Percentiles rank a stretch among this genome's conserved stretches.
Evolutionary conservation across 2,113 vertebrate genomes (phyloP).

Genomic region (Etheostoma cragini): DNA sequence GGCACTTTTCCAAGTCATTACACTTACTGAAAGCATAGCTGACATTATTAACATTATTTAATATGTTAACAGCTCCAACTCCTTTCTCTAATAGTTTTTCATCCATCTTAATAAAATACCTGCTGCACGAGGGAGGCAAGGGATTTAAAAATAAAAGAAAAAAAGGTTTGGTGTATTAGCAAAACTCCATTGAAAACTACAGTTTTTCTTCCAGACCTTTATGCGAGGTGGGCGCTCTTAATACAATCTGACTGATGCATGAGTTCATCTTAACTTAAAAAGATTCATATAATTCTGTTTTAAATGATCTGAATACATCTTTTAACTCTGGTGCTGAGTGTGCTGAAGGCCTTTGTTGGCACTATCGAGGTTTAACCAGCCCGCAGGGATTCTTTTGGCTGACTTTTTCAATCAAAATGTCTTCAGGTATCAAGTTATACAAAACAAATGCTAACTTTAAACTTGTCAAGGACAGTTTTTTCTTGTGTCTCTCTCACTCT

Average conservation of each 20-base stretch:
- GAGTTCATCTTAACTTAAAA: slow-evolving; percentile 68
- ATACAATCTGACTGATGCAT: slow-evolving; percentile 66
- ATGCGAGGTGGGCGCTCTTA: slow-evolving; percentile 67
- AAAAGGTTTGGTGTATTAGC: slow-evolving; percentile 50
- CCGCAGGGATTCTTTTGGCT: slow-evolving; percentile 44
- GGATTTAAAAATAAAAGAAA: slow-evolving; percentile 23
- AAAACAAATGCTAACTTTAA: slow-evolving; percentile 74
- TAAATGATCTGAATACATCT: slow-evolving; percentile 69
- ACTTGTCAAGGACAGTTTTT: slow-evolving; percentile 54
- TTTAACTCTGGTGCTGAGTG: slow-evolving; percentile 64
- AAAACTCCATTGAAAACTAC: slow-evolving; percentile 64
- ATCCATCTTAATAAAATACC: slow-evolving; percentile 46
- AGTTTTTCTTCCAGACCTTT: slow-evolving; percentile 57
- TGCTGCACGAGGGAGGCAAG: slow-evolving; percentile 41
- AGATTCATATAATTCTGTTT: slow-evolving; percentile 68
- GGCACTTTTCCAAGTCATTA: slow-evolving; percentile 60
- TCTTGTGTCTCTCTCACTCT: slow-evolving; percentile 55
- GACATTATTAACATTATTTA: slow-evolving; percentile 55
- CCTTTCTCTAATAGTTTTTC: slow-evolving; percentile 34
- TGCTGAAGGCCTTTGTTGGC: slow-evolving; percentile 77
- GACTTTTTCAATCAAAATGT: slow-evolving; percentile 75
- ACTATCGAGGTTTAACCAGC: slow-evolving; percentile 71
- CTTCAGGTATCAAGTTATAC: slow-evolving; percentile 73
- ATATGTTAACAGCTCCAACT: slow-evolving; percentile 35
- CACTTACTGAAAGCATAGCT: slow-evolving; percentile 57